Evolutionary conservation across 2,888 invertebrate species (phyloP), one percentile per base, ranked within the genome.

Genomic region (Dusona sp.): DNA sequence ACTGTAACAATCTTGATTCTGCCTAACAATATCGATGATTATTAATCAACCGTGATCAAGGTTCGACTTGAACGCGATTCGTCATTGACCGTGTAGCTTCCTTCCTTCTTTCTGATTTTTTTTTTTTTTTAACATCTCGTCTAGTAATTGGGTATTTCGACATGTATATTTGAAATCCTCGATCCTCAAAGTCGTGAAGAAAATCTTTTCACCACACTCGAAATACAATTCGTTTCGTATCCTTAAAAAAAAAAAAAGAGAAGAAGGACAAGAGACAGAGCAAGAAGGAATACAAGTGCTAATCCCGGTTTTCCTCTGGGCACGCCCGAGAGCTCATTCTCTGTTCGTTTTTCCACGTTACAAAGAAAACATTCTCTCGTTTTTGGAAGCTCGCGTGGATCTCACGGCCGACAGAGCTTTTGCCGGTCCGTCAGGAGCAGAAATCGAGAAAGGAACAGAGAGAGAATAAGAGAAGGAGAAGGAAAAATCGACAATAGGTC

Each of bases 401-500:
- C 87, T 87, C 88, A 89, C 89, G 88, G 86, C 75, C 72, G 81
- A 88, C 79, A 85, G 83, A 85, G 86, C 79, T 83, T 86, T 77
- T 86, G 70, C 79, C 61, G 65, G 79, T 77, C 54, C 48, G 38
- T n/a, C 19, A 29, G 33, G 54, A 77, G 48, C 25, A 65, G 48
- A 74, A 16, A 64, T 42, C 16, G 73, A 57, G 25, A 67, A 57
- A 70, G 19, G 57, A 48, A 61, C 45, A 65, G 54, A 79, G 29
- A 77, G 80, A 86, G 83, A 83, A 51, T 75, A 79, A 73, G 85
- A 73, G 42, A 81, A 87, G 78, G 74, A 79, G 87, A 86, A 84
- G 88, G 86, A 88, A 86, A 89, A 82, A 86, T 86, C 87, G 87
- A 93, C 93, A 93, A 93, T 93, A 85, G 91, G 57, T 57, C 64